Evolutionary conservation across 2,113 vertebrate genomes (phyloP).

Genomic region (Gymnogyps californianus): DNA sequence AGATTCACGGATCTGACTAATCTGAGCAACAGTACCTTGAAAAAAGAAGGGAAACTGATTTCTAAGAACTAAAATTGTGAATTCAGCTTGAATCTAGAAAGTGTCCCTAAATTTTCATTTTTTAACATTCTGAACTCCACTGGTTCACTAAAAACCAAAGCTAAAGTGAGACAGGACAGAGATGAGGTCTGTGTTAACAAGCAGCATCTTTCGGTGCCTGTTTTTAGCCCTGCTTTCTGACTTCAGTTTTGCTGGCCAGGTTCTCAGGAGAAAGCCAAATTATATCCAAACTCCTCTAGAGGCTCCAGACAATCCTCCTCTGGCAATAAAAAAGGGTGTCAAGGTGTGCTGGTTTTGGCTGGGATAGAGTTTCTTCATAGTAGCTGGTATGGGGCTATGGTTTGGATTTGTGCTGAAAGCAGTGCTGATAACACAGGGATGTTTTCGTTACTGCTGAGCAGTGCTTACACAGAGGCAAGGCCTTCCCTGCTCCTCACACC

Average conservation of each 20-base stretch:
- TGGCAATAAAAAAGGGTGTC: neutral
- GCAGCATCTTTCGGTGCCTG: neutral
- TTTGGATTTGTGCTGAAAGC: too few relatives aligned
- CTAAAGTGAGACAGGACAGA: neutral
- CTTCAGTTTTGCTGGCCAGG: neutral
- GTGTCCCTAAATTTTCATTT: neutral
- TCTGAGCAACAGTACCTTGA: neutral
- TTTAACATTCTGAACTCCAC: neutral
- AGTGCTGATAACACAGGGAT: too few relatives aligned
- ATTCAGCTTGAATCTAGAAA: neutral
- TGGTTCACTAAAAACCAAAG: neutral
- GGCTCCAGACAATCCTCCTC: neutral
- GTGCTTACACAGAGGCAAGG: too few relatives aligned
- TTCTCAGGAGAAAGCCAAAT: neutral
- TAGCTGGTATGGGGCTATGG: too few relatives aligned
- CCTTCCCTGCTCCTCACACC: too few relatives aligned
- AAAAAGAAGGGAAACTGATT: neutral
- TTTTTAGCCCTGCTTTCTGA: neutral
- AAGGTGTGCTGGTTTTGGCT: neutral
- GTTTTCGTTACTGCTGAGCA: too few relatives aligned
- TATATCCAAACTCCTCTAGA: neutral
- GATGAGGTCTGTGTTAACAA: neutral
- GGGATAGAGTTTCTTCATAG: too few relatives aligned
- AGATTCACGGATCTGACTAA: constrained; percentile 27
- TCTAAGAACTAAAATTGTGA: neutral